Percentiles rank a stretch among this genome's conserved stretches.
These are phyloP conservation scores for Heliconius hewitsoni DNA, from an alignment of 1,140 invertebrate genomes.

Conservation along the genomic window DNA sequence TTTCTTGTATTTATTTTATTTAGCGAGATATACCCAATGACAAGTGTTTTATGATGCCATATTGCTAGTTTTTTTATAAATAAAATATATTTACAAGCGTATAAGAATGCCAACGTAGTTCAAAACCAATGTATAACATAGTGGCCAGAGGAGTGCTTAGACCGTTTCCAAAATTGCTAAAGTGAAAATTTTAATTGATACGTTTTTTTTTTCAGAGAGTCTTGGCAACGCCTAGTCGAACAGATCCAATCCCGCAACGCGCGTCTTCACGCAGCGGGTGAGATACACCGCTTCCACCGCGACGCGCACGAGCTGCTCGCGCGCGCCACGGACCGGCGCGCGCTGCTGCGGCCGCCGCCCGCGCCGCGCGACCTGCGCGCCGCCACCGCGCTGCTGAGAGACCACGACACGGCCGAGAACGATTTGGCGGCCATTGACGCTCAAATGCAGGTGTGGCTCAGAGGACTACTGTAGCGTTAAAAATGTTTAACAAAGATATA, in stretches of 20 bases:
- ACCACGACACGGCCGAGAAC: constrained; percentile 97
- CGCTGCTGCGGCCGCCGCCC: constrained; percentile 51
- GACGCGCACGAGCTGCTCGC: constrained; percentile 96
- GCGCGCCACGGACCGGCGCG: constrained; percentile 83
- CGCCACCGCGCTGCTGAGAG: constrained; percentile 90
- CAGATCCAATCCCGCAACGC: constrained; percentile 92
- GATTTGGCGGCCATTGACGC: constrained; percentile 96
- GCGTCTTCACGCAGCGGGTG: constrained; percentile 94
- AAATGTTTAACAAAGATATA: too few species aligned
- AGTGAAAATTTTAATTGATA: too few species aligned
- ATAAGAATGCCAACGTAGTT: too few species aligned
- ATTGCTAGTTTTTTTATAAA: too few species aligned
- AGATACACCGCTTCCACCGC: constrained; percentile 97
- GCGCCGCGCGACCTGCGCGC: constrained; percentile 90
- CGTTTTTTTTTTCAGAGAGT: constrained; percentile 81
- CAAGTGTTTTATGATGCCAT: too few species aligned
- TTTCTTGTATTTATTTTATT: too few species aligned
- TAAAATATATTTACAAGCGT: too few species aligned
- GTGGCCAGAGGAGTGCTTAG: too few species aligned
- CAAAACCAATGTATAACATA: too few species aligned
- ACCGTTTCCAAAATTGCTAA: too few species aligned
- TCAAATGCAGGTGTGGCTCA: constrained; percentile 87
- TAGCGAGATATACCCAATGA: too few species aligned
- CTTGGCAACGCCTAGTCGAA: constrained; percentile 94
- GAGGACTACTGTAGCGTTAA: too few species aligned